Percentiles rank a stretch among this genome's conserved stretches.
Conservation (phyloP, 2,113 vertebrate species). For the Atrichornis clamosus region DNA sequence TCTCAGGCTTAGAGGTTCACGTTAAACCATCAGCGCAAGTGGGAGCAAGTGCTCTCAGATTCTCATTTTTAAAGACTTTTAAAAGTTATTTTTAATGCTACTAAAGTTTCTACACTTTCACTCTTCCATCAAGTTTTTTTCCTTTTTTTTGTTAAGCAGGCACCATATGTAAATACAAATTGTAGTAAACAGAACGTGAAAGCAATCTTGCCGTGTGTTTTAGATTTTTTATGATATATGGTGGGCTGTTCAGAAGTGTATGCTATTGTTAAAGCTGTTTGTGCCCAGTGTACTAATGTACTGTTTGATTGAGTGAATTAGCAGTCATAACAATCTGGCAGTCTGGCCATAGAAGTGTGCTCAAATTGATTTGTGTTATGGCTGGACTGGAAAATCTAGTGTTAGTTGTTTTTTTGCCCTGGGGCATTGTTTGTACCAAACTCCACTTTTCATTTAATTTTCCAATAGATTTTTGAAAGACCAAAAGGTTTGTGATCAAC, state of each 20-base stretch:
- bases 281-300: constrained; percentile 75
- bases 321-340: constrained; percentile 81
- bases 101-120: constrained; percentile 27
- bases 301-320: constrained; percentile 80
- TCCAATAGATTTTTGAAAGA: constrained; percentile 75
- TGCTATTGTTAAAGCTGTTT: constrained; percentile 71
- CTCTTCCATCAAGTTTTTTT: background rate
- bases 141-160: background rate
- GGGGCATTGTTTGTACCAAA: constrained; percentile 78
- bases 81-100: constrained; percentile 45
- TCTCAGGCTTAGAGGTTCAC: constrained; percentile 31
- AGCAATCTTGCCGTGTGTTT: constrained; percentile 19
- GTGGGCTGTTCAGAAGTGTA: constrained; percentile 60
- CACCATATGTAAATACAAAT: constrained; percentile 12
- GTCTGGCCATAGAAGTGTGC: constrained; percentile 77
- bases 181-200: constrained; percentile 2
- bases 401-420: constrained; percentile 79
- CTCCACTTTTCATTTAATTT: constrained; percentile 79
- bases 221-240: constrained; percentile 49
- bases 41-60: background rate
- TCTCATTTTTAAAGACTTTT: constrained; percentile 46
- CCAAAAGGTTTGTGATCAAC: constrained; percentile 75
- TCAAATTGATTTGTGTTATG: constrained; percentile 79
- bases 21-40: constrained; percentile 1
- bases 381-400: constrained; percentile 80